Evolutionary conservation across 2,888 invertebrate genomes (phyloP), one percentile per base, ranked within the genome.

Genomic region (Drosophila fungiperda): DNA sequence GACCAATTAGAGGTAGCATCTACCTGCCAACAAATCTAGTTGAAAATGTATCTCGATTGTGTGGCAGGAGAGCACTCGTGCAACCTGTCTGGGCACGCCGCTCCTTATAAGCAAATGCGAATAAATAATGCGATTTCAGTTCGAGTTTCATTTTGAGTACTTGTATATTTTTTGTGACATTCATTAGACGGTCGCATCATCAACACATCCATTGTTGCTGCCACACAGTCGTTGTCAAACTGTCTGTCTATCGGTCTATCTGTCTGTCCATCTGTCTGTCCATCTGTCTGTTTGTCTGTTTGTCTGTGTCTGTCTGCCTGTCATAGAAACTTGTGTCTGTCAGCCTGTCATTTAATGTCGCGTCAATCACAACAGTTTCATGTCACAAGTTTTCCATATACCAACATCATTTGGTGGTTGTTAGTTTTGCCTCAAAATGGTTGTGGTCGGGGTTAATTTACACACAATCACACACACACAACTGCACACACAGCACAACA

Each of bases 311-410:
- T 62, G 54, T 76, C 58, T 54, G 65, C 68, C 62, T 82, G 81
- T 82, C 82, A 80, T 65, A 80, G 70, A 70, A 66, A 73, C 65
- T 65, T 78, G 74, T 78, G 78, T 35, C 23, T 78, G 77, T 74
- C 80, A 75, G 74, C 63, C 81, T 83, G 83, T 83, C 90, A 90
- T 83, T 86, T 89, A 72, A 78, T 77, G 90, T 80, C 80, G 89
- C 76, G 85, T 89, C 89, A 87, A 89, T 90, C 85, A 78, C 65
- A 50, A 57, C 66, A 67, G 68, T 79, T 76, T 53, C 74, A 77
- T 68, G 54, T 83, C 77, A 55, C 73, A 66, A 65, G 62, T 77
- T 77, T 75, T 85, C 64, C 76, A 73, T 69, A 60, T 66, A 74
- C 45, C 68, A 73, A 79, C 70, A 68, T 65, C 58, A 70, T 78